phyloP scores from a whole-genome alignment of 2,888 invertebrate genomes.

The Cosmia pyralina region DNA sequence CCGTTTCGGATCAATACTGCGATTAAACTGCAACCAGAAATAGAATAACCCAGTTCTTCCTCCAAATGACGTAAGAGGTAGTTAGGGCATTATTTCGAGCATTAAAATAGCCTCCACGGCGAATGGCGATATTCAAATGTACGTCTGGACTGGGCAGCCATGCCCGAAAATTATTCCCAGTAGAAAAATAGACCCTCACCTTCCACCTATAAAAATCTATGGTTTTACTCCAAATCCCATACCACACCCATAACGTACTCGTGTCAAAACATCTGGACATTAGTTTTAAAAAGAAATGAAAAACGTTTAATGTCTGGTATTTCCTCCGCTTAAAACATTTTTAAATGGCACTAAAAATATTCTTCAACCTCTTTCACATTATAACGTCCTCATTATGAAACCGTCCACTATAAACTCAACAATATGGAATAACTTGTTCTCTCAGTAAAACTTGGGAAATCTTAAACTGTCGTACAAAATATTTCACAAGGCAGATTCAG shows the following conservation, averaged over 20 bases:
- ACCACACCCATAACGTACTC: neutral
- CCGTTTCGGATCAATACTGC: conserved; percentile 48
- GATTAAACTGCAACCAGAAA: conserved; percentile 42
- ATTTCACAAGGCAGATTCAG: conserved; percentile 27
- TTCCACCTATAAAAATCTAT: neutral
- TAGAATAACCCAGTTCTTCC: conserved; percentile 52
- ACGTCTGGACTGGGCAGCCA: neutral
- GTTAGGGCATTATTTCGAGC: conserved; percentile 15
- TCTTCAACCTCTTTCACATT: conserved; percentile 31
- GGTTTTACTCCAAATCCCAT: neutral
- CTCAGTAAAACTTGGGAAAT: conserved; percentile 41
- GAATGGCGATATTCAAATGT: conserved; percentile 1
- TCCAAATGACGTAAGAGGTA: conserved; percentile 34
- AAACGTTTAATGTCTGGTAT: conserved; percentile 26
- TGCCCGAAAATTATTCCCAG: neutral
- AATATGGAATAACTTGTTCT: conserved; percentile 58
- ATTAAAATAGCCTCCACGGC: conserved; percentile 31
- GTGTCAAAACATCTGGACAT: neutral
- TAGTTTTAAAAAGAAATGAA: conserved; percentile 21
- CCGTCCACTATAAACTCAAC: conserved; percentile 60
- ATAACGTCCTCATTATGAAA: conserved; percentile 53
- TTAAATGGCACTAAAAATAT: conserved; percentile 38
- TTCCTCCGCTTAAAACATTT: conserved; percentile 38
- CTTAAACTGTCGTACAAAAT: conserved; percentile 42
- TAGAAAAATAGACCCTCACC: neutral